Conservation (phyloP, 2,113 vertebrate species). For the Chlorodrepanis virens region DNA sequence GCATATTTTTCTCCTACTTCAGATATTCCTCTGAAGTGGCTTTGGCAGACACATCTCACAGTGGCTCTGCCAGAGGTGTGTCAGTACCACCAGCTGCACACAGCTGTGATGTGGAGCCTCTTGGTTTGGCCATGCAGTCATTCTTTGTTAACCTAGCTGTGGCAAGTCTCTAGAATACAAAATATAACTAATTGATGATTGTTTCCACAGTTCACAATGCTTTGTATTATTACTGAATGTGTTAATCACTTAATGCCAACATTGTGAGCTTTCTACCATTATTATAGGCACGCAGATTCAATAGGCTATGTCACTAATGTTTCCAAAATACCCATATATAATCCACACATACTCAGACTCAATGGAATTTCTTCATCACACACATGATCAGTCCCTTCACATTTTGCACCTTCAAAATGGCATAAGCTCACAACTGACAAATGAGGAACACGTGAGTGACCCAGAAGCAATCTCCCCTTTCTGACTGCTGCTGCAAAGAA, state of each 20-base stretch:
- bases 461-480: background rate
- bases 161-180: background rate
- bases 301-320: background rate
- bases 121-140: background rate
- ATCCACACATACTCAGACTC: background rate
- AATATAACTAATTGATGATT: background rate
- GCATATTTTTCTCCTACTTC: background rate
- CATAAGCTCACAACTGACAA: background rate
- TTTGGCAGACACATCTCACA: accelerated
- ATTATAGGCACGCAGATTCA: background rate
- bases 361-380: background rate
- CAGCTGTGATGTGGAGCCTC: background rate
- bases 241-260: background rate
- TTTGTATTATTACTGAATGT: background rate
- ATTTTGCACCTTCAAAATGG: background rate
- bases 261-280: background rate
- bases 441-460: background rate
- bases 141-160: background rate
- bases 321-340: background rate
- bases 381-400: background rate
- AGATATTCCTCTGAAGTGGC: background rate
- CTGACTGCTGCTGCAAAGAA: background rate
- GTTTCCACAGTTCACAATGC: background rate
- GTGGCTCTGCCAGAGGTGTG: background rate
- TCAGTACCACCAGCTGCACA: background rate